phyloP scores from a whole-genome alignment of 2,888 invertebrate species.

The Chaetoderma sp. region DNA sequence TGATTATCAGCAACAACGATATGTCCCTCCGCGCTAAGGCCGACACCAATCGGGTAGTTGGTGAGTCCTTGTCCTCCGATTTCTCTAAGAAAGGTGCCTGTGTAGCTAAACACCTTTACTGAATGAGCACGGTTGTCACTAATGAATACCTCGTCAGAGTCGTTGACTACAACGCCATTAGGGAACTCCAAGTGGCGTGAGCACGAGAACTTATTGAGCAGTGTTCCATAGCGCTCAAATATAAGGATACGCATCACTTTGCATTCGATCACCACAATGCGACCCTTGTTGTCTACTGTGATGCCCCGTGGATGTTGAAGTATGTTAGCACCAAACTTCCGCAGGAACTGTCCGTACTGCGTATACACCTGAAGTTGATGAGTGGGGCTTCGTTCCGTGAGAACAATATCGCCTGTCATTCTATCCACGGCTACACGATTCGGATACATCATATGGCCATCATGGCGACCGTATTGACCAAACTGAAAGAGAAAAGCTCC shows the following conservation, averaged over 20 bases:
- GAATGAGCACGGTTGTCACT: slow-evolving; percentile 99
- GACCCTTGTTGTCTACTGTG: slow-evolving; percentile 97
- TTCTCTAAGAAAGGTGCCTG: slow-evolving; percentile 89
- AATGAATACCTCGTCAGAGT: slow-evolving; percentile 99
- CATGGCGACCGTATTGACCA: slow-evolving; percentile 96
- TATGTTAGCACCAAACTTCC: slow-evolving; percentile 99
- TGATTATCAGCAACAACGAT: slow-evolving; percentile 99
- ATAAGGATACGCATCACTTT: slow-evolving; percentile 97
- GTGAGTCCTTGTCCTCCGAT: slow-evolving; percentile 99
- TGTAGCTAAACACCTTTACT: slow-evolving; percentile 96
- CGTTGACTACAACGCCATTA: slow-evolving; percentile 99
- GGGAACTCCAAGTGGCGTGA: slow-evolving; percentile 97
- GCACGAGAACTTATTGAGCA: slow-evolving; percentile 54
- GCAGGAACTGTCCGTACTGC: slow-evolving; percentile 98
- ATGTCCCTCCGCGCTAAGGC: slow-evolving; percentile 96
- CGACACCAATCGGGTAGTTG: slow-evolving; percentile 99
- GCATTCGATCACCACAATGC: slow-evolving; percentile 99
- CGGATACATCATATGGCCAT: slow-evolving; percentile 97
- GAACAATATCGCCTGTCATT: slow-evolving; percentile 98
- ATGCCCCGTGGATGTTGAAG: slow-evolving; percentile 99
- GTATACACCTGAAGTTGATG: slow-evolving; percentile 98
- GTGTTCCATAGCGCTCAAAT: slow-evolving; percentile 95
- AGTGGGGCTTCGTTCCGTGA: slow-evolving; percentile 95
- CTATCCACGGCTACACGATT: slow-evolving; percentile 98
- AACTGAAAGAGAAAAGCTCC: slow-evolving; percentile 99